A percentile compares a stretch with the other conserved stretches of the same genome.
phyloP scores from a whole-genome alignment of 2,113 vertebrate species.

The Platichthys flesus region DNA sequence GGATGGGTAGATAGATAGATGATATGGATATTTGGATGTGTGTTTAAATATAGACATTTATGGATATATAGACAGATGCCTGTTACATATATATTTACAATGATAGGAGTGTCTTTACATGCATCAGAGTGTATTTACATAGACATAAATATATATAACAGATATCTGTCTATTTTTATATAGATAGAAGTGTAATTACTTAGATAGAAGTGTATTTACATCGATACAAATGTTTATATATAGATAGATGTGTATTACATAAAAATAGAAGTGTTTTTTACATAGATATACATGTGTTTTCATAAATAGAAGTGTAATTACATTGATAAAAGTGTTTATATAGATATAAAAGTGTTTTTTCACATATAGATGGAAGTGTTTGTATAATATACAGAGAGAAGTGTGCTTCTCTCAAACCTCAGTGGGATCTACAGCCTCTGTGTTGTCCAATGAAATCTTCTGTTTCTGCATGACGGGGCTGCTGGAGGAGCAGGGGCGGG shows the following conservation, averaged over 20 bases:
- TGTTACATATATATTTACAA: no score
- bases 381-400: no score
- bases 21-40: no score
- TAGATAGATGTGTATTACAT: neutral
- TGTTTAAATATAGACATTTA: no score
- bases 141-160: no score
- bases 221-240: neutral
- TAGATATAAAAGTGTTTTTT: no score
- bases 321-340: no score
- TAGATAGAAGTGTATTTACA: neutral
- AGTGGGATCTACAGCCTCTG: neutral
- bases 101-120: no score
- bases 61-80: no score
- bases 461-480: slow-evolving; percentile 39
- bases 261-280: neutral
- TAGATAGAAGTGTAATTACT: neutral
- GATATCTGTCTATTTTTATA: no score
- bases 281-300: neutral
- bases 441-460: slow-evolving; percentile 38
- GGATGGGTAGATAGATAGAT: no score
- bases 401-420: neutral
- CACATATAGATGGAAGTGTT: neutral
- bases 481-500: slow-evolving; percentile 32
- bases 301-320: neutral
- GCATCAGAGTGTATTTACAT: no score